Evolutionary conservation across 2,888 invertebrate species (phyloP).

Genomic region (Xestobium rufovillosum): DNA sequence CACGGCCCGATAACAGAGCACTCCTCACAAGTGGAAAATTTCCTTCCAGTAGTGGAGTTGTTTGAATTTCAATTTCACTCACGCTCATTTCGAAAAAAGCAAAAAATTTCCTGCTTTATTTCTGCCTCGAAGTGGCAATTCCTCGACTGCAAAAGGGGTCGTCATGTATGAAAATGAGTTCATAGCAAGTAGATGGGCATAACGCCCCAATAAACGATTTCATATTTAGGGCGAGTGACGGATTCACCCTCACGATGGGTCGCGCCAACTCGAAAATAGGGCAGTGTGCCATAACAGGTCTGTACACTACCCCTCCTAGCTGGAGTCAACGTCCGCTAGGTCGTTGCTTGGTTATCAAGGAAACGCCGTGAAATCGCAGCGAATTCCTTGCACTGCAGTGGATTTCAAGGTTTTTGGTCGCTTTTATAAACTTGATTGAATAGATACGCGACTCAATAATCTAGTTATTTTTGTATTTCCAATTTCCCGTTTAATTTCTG

Average conservation of each 20-base stretch:
- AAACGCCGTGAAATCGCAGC: neutral
- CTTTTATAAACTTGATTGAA: slow-evolving; percentile 18
- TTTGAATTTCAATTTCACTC: no score
- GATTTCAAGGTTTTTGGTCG: slow-evolving; percentile 20
- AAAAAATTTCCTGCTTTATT: no score
- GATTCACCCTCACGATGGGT: slow-evolving; percentile 27
- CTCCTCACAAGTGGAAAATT: no score
- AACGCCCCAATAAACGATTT: neutral
- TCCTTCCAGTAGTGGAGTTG: no score
- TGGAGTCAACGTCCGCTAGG: slow-evolving; percentile 33
- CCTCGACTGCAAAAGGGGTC: no score
- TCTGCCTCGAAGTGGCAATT: no score
- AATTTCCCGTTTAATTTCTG: no score
- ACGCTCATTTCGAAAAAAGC: no score
- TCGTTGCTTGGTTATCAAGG: slow-evolving; percentile 14
- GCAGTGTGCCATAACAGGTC: slow-evolving; percentile 36
- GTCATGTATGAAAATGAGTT: no score
- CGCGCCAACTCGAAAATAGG: slow-evolving; percentile 33
- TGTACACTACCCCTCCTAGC: slow-evolving; percentile 18
- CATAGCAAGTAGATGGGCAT: neutral
- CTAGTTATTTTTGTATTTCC: no score
- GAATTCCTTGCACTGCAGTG: slow-evolving; percentile 19
- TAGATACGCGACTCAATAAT: no score
- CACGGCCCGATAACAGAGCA: no score
- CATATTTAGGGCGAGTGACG: slow-evolving; percentile 19